These are phyloP conservation scores for Grus americana DNA, from an alignment of 2,113 vertebrate genomes.

Conservation along the genomic window DNA sequence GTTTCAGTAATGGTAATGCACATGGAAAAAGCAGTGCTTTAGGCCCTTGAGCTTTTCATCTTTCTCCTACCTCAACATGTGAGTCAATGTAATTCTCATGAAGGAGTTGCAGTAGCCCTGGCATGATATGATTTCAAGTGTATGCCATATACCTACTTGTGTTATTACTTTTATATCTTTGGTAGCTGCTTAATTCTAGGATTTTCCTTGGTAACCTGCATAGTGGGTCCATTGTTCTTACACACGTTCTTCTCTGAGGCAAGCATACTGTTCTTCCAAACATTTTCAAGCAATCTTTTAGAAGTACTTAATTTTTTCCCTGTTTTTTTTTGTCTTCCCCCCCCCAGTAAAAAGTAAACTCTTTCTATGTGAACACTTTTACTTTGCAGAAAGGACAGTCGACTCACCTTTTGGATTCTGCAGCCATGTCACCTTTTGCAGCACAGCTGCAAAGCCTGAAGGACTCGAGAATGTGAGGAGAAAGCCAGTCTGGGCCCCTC, in stretches of 20 bases:
- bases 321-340: background rate
- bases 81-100: background rate
- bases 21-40: constrained; percentile 30
- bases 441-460: constrained; percentile 34
- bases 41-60: background rate
- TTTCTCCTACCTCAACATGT: background rate
- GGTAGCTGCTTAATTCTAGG: background rate
- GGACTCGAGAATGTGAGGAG: constrained; percentile 5
- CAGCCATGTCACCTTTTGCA: background rate
- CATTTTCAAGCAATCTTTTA: background rate
- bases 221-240: background rate
- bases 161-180: background rate
- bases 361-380: background rate
- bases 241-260: accelerated
- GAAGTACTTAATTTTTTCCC: accelerated
- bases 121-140: background rate
- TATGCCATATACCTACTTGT: background rate
- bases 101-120: background rate
- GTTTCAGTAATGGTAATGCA: constrained; percentile 36
- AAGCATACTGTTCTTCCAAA: background rate
- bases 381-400: background rate
- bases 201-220: background rate
- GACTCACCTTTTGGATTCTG: background rate
- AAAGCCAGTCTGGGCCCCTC: constrained; percentile 29
- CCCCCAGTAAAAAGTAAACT: background rate